Evolutionary conservation across 2,113 vertebrate genomes (phyloP).

Genomic region (Cyanocitta stelleri): DNA sequence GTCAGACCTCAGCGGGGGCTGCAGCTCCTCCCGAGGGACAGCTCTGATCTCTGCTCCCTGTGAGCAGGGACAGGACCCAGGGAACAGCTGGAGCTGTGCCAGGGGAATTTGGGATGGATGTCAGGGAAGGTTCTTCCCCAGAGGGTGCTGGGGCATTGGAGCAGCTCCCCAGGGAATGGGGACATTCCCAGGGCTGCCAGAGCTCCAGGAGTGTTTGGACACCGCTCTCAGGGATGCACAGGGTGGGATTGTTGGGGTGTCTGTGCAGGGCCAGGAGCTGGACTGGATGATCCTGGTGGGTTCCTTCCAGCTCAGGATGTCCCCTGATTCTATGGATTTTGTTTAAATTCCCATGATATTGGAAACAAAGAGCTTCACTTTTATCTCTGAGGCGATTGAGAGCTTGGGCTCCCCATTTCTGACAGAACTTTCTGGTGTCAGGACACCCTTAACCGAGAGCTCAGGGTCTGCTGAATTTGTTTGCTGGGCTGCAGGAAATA

Average conservation of each 20-base stretch:
- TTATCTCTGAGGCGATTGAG: not conserved
- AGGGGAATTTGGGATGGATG: not conserved
- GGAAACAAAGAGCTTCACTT: not conserved
- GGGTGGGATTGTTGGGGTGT: not conserved
- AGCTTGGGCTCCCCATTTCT: rapidly evolving
- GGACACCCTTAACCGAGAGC: rapidly evolving
- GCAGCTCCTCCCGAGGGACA: not conserved
- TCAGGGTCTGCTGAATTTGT: not conserved
- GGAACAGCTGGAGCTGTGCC: not conserved
- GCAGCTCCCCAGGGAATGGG: not conserved
- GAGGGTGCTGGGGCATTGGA: rapidly evolving
- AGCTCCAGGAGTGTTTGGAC: not conserved
- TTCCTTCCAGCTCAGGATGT: not conserved
- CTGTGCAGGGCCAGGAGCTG: not conserved
- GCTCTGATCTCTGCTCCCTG: rapidly evolving
- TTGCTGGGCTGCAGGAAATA: not conserved
- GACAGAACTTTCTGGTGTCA: not conserved
- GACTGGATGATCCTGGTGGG: rapidly evolving
- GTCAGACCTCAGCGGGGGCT: not conserved
- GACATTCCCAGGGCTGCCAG: not conserved
- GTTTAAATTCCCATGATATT: rapidly evolving
- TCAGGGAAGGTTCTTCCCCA: not conserved
- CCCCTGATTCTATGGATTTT: not conserved
- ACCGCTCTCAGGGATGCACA: rapidly evolving
- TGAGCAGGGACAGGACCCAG: not conserved